These are phyloP conservation scores for Lutraria lutraria DNA, from an alignment of 2,888 invertebrate species.

Conservation along the genomic window DNA sequence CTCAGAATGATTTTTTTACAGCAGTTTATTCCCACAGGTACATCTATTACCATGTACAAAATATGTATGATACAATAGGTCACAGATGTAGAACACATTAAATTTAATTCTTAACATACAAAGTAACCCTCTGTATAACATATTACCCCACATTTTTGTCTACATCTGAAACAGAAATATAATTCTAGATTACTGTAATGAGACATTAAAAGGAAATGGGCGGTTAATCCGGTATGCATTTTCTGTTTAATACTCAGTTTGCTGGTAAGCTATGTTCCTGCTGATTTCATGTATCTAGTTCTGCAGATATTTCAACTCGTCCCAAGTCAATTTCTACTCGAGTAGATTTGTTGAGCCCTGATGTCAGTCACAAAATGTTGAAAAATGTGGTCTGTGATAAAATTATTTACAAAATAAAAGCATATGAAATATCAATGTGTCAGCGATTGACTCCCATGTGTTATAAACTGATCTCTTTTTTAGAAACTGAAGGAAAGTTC, in stretches of 20 bases:
- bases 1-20: no score
- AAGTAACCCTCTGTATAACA: not conserved
- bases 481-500: no score
- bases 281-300: no score
- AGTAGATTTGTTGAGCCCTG: no score
- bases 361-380: no score
- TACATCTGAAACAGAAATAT: not conserved
- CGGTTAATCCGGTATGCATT: not conserved
- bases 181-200: not conserved
- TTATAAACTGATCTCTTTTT: not conserved
- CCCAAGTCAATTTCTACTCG: no score
- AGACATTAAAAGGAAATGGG: not conserved
- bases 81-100: conserved; percentile 6
- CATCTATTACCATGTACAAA: not conserved
- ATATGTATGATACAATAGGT: not conserved
- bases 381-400: no score
- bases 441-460: not conserved
- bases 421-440: not conserved
- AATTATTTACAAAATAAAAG: not conserved
- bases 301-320: no score
- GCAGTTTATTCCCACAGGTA: not conserved
- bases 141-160: not conserved
- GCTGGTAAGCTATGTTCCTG: not conserved
- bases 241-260: not conserved
- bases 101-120: conserved; percentile 18